A percentile compares a stretch with the other conserved stretches of the same genome.
Conservation (phyloP, 2,797 vertebrate species). For the Remorina albescens region DNA sequence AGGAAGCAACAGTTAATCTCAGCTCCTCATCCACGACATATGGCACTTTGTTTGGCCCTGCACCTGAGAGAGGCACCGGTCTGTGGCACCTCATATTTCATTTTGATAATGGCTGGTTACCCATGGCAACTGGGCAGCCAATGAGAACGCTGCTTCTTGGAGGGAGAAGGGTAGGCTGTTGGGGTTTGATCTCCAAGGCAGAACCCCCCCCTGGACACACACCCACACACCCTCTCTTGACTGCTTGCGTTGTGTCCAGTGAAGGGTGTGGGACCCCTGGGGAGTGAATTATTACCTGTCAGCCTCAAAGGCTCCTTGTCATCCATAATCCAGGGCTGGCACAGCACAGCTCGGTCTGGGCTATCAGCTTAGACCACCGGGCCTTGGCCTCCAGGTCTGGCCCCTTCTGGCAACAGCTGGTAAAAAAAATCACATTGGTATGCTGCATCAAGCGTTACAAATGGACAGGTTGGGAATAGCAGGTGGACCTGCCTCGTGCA, state of each 20-base stretch:
- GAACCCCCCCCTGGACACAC: not conserved
- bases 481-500: constrained; percentile 24
- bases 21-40: constrained; percentile 62
- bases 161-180: constrained; percentile 31
- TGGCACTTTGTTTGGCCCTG: constrained; percentile 74
- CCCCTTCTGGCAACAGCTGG: constrained; percentile 55
- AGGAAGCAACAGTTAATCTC: constrained; percentile 76
- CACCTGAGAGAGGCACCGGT: constrained; percentile 68
- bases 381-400: constrained; percentile 74
- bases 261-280: constrained; percentile 76
- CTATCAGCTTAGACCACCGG: constrained; percentile 68
- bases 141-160: constrained; percentile 58
- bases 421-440: constrained; percentile 71
- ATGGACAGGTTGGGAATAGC: constrained; percentile 53
- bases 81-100: constrained; percentile 81
- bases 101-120: constrained; percentile 73
- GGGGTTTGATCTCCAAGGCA: constrained; percentile 56
- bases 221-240: constrained; percentile 26
- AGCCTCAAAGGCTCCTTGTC: constrained; percentile 66
- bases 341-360: constrained; percentile 59
- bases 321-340: constrained; percentile 82
- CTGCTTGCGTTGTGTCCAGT: constrained; percentile 69
- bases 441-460: constrained; percentile 64
- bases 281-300: constrained; percentile 88
- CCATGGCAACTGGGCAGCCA: constrained; percentile 74